Evolutionary conservation across 2,113 vertebrate genomes (phyloP).

Genomic region (Stigmatopora argus): DNA sequence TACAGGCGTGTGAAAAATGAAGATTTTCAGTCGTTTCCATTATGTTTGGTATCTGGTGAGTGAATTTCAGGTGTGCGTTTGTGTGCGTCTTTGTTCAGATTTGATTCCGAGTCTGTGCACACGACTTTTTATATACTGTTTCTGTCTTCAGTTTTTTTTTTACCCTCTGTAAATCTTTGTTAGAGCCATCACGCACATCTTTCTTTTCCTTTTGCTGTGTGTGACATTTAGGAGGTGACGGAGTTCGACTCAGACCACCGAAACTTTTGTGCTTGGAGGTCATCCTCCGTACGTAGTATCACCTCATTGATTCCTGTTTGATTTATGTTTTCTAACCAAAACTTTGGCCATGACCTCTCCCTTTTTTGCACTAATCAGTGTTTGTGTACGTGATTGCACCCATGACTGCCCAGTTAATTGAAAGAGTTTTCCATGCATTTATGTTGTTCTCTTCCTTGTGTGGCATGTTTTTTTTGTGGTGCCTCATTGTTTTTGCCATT

Average conservation of each 20-base stretch:
- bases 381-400: slow-evolving; percentile 30
- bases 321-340: slow-evolving; percentile 35
- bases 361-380: slow-evolving; percentile 19
- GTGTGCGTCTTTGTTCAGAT: slow-evolving; percentile 9
- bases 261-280: slow-evolving; percentile 69
- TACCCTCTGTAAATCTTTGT: slow-evolving; percentile 2
- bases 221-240: slow-evolving; percentile 61
- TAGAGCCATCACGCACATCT: slow-evolving; percentile 21
- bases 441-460: slow-evolving; percentile 20
- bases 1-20: slow-evolving; percentile 58
- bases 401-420: slow-evolving; percentile 17
- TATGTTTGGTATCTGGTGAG: slow-evolving; percentile 87
- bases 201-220: slow-evolving; percentile 47
- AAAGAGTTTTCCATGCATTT: slow-evolving; percentile 17
- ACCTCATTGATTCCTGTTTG: slow-evolving; percentile 40
- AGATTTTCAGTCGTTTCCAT: slow-evolving; percentile 81
- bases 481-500: slow-evolving; percentile 11
- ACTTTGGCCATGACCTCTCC: slow-evolving; percentile 12
- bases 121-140: slow-evolving; percentile 19
- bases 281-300: slow-evolving; percentile 62
- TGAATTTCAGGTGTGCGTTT: slow-evolving; percentile 16
- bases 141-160: not conserved
- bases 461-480: slow-evolving; percentile 32
- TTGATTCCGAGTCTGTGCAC: not conserved
- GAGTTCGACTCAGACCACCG: slow-evolving; percentile 53